A percentile compares a stretch with the other conserved stretches of the same genome.
phyloP scores from a whole-genome alignment of 2,797 vertebrate species.

The Allobates femoralis region DNA sequence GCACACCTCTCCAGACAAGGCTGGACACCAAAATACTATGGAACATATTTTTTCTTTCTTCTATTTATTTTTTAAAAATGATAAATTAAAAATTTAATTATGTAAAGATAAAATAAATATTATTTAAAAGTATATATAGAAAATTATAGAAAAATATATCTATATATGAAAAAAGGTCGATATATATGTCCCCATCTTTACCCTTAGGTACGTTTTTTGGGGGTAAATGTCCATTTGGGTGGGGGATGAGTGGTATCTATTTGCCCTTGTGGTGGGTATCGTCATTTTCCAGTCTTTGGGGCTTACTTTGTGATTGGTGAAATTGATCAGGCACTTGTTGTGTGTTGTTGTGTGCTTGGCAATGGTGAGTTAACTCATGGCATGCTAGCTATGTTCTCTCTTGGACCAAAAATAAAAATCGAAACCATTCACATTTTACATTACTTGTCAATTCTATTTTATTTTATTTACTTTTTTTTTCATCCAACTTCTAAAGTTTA shows the following conservation, averaged over 20 bases:
- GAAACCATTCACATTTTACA: conserved; percentile 25
- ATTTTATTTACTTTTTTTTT: neutral
- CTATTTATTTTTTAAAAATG: conserved; percentile 26
- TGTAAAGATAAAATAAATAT: conserved; percentile 21
- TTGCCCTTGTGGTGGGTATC: conserved; percentile 37
- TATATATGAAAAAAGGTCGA: conserved; percentile 9
- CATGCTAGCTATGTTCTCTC: conserved; percentile 49
- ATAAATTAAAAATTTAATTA: conserved; percentile 10
- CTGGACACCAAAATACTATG: conserved; percentile 18
- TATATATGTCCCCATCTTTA: conserved; percentile 13
- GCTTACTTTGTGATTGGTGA: conserved; percentile 52
- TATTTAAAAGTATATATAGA: conserved; percentile 17
- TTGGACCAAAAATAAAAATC: conserved; percentile 37
- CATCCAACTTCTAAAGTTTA: conserved; percentile 30
- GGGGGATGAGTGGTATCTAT: conserved; percentile 13
- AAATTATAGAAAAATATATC: conserved; percentile 28
- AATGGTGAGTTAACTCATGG: conserved; percentile 40
- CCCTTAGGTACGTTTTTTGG: neutral
- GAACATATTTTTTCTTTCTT: conserved; percentile 15
- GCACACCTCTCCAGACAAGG: conserved; percentile 23
- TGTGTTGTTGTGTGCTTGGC: conserved; percentile 51
- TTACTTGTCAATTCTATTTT: conserved; percentile 14
- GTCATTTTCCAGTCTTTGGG: conserved; percentile 44
- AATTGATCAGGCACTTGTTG: conserved; percentile 31
- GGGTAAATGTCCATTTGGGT: conserved; percentile 13